phyloP scores from a whole-genome alignment of 2,797 vertebrate species.

The Euthynnus affinis region DNA sequence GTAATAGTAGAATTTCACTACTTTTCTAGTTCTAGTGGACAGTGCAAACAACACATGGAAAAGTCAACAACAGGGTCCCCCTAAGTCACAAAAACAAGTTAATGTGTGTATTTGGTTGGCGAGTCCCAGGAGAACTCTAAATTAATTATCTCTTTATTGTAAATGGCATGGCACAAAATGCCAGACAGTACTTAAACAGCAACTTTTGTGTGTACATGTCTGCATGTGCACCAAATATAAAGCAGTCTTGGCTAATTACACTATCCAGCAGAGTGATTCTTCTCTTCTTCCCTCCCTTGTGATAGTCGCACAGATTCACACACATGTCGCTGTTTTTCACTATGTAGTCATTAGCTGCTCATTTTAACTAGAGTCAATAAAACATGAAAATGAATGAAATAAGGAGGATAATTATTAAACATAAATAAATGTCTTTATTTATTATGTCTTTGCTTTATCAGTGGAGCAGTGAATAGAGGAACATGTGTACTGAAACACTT shows the following conservation, averaged over 20 bases:
- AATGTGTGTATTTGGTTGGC: background rate
- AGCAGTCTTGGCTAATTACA: slow-evolving; percentile 55
- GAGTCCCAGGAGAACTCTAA: slow-evolving; percentile 1
- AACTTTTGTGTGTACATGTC: slow-evolving; percentile 11
- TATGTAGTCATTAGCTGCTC: slow-evolving; percentile 41
- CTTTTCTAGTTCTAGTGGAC: too few relatives aligned
- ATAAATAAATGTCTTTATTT: slow-evolving; percentile 44
- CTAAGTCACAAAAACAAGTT: slow-evolving; percentile 5
- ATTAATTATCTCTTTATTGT: slow-evolving; percentile 13
- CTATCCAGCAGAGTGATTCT: slow-evolving; percentile 31
- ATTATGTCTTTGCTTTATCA: slow-evolving; percentile 31
- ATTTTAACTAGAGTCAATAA: slow-evolving; percentile 34
- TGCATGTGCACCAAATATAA: slow-evolving; percentile 34
- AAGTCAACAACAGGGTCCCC: too few relatives aligned
- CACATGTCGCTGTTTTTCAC: slow-evolving; percentile 35
- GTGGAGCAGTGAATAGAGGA: slow-evolving; percentile 42
- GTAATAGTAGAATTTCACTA: too few relatives aligned
- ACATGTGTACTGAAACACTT: slow-evolving; percentile 40
- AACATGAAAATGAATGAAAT: slow-evolving; percentile 30
- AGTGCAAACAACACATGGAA: too few relatives aligned
- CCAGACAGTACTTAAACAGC: slow-evolving; percentile 19
- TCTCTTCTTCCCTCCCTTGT: slow-evolving; percentile 40
- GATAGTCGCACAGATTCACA: slow-evolving; percentile 23
- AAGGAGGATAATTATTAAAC: slow-evolving; percentile 45
- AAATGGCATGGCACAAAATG: slow-evolving; percentile 5